These are phyloP conservation scores for Myripristis murdjan DNA, from an alignment of 2,797 vertebrate genomes.

Conservation along the genomic window DNA sequence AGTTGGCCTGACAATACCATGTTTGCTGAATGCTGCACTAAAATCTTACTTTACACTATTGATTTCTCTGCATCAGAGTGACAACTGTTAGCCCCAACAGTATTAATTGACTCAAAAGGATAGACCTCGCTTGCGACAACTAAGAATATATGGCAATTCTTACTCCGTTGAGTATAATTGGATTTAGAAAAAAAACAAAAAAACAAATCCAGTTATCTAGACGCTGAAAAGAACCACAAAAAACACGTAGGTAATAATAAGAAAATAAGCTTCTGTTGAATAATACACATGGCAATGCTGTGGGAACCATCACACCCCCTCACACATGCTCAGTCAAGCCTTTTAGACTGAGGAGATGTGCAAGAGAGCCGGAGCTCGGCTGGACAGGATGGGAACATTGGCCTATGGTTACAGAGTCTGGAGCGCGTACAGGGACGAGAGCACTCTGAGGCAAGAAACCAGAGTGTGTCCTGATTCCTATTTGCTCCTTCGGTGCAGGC, in stretches of 20 bases:
- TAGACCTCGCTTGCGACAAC: no score
- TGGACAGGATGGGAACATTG: not conserved
- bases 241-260: not conserved
- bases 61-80: not conserved
- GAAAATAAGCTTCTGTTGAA: not conserved
- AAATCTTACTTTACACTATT: not conserved
- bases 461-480: not conserved
- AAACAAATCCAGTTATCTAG: not conserved
- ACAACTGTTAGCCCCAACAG: not conserved
- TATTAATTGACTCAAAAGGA: not conserved
- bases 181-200: not conserved
- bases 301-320: not conserved
- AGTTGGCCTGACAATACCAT: constrained; percentile 1
- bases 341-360: not conserved
- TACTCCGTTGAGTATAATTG: not conserved
- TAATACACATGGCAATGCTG: constrained; percentile 1
- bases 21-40: not conserved
- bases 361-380: not conserved
- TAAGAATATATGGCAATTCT: not conserved
- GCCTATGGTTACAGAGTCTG: not conserved
- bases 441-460: constrained; percentile 11
- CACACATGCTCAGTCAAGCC: not conserved
- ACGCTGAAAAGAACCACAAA: not conserved
- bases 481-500: constrained; percentile 18
- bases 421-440: constrained; percentile 11